Conservation (phyloP, 2,888 invertebrate genomes). For the Pyrochroa serraticornis region DNA sequence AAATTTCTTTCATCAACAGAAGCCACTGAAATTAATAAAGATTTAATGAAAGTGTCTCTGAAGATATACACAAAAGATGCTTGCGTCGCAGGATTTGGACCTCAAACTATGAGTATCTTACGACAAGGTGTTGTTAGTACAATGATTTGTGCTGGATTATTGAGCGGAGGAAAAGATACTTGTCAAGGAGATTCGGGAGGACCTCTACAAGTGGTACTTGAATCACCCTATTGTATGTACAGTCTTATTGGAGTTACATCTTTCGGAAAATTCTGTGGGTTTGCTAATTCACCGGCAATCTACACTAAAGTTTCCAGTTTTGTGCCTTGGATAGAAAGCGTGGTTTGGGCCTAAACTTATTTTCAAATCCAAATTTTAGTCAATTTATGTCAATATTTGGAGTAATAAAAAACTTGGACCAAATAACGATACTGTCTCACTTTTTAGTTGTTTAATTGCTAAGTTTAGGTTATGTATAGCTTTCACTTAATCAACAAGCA, state of each 20-base stretch:
- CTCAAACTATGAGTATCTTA: no score
- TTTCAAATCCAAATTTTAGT: background rate
- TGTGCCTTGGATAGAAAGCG: slow-evolving; percentile 58
- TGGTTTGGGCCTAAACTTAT: slow-evolving; percentile 50
- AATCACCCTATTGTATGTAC: slow-evolving; percentile 56
- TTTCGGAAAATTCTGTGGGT: slow-evolving; percentile 56
- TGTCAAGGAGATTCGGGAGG: slow-evolving; percentile 39
- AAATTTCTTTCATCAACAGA: slow-evolving; percentile 9
- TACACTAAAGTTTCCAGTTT: slow-evolving; percentile 58
- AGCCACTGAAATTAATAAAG: slow-evolving; percentile 2
- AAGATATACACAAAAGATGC: background rate
- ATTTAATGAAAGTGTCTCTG: slow-evolving; percentile 19
- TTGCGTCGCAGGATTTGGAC: no score
- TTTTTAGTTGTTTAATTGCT: no score
- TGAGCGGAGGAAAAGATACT: slow-evolving; percentile 30
- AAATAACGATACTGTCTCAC: no score
- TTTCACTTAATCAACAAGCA: no score
- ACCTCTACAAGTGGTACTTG: slow-evolving; percentile 32
- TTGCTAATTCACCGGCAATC: slow-evolving; percentile 54
- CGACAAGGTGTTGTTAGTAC: background rate
- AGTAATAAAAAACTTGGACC: background rate
- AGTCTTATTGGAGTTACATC: slow-evolving; percentile 58
- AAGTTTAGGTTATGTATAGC: no score
- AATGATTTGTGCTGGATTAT: slow-evolving; percentile 30
- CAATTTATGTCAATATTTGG: background rate